A percentile compares a stretch with the other conserved stretches of the same genome.
These are phyloP conservation scores for Pararge aegeria DNA, from an alignment of 1,140 invertebrate species.

Conservation along the genomic window DNA sequence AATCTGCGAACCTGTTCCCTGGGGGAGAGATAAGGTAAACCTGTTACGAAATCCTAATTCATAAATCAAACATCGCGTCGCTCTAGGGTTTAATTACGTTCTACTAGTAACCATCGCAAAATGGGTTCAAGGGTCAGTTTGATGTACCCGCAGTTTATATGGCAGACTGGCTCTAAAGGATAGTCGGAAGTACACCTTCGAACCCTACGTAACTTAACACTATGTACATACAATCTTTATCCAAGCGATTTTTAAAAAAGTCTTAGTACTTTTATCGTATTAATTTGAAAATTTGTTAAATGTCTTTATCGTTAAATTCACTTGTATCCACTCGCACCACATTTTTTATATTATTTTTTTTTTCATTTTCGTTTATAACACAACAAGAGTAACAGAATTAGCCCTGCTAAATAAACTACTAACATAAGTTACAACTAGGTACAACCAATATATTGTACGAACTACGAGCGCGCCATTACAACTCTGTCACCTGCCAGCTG, in stretches of 20 bases:
- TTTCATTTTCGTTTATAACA: slow-evolving; percentile 61
- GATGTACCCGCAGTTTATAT: no score
- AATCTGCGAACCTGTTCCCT: no score
- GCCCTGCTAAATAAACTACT: slow-evolving; percentile 69
- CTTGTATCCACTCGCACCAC: slow-evolving; percentile 72
- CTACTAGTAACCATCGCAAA: no score
- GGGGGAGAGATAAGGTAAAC: no score
- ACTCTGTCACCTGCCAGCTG: neutral
- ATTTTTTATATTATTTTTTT: slow-evolving; percentile 53
- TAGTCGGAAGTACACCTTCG: neutral
- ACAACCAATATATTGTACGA: slow-evolving; percentile 56
- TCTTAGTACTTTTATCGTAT: slow-evolving; percentile 75
- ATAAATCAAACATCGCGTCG: no score
- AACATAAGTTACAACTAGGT: slow-evolving; percentile 66
- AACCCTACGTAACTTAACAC: slow-evolving; percentile 66
- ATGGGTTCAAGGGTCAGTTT: no score
- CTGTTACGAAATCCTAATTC: no score
- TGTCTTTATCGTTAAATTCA: slow-evolving; percentile 75
- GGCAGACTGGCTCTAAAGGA: neutral
- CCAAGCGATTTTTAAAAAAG: slow-evolving; percentile 75
- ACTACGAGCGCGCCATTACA: slow-evolving; percentile 23
- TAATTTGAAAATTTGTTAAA: slow-evolving; percentile 79
- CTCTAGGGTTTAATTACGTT: no score
- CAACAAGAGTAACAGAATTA: slow-evolving; percentile 71
- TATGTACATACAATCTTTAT: slow-evolving; percentile 77